These are phyloP conservation scores for Fukomys damarensis DNA, from an alignment of 2,113 vertebrate genomes.

Conservation along the genomic window DNA sequence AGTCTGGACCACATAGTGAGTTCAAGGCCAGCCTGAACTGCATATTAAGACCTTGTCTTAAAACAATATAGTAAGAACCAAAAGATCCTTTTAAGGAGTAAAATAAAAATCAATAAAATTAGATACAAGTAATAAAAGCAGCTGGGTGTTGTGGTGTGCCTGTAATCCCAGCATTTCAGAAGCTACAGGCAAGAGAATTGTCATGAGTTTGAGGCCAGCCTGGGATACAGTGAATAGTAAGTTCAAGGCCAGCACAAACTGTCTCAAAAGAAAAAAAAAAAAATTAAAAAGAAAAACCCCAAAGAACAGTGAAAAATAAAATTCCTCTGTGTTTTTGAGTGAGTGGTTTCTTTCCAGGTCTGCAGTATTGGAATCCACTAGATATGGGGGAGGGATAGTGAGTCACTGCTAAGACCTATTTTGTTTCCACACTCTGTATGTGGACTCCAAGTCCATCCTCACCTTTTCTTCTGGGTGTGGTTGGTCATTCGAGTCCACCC, in stretches of 20 bases:
- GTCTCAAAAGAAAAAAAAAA: background rate
- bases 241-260: background rate
- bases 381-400: background rate
- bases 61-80: background rate
- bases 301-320: background rate
- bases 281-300: background rate
- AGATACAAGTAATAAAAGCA: background rate
- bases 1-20: background rate
- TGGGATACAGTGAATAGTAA: background rate
- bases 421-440: background rate
- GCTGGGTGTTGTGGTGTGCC: background rate
- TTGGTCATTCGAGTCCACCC: no score
- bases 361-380: background rate
- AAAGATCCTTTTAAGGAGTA: background rate
- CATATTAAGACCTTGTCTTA: background rate
- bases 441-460: background rate
- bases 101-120: background rate
- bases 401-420: background rate
- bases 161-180: background rate
- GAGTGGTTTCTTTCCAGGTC: background rate
- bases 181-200: background rate
- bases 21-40: background rate
- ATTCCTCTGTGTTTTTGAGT: background rate
- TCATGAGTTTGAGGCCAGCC: background rate
- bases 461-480: no score